phyloP scores from a whole-genome alignment of 2,113 vertebrate species.

The Circaetus gallicus region DNA sequence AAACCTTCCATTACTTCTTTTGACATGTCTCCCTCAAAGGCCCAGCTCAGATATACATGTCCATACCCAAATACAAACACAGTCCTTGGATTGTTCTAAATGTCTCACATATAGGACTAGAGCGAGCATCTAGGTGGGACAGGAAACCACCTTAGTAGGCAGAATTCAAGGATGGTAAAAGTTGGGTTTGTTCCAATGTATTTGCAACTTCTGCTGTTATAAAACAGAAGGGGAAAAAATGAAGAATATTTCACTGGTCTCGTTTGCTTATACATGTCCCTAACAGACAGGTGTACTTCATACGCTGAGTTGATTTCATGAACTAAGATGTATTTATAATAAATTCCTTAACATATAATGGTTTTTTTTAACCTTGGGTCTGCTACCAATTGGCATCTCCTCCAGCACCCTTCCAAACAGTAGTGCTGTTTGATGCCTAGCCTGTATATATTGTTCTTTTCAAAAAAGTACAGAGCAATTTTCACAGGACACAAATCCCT shows the following conservation, averaged over 20 bases:
- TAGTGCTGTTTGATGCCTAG: background rate
- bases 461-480: background rate
- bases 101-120: background rate
- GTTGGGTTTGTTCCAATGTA: background rate
- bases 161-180: background rate
- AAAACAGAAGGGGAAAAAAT: background rate
- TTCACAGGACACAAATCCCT: background rate
- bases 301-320: background rate
- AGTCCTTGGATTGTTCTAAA: background rate
- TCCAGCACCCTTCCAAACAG: background rate
- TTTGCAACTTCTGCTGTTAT: background rate
- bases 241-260: background rate
- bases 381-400: background rate
- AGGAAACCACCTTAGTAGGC: background rate
- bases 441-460: background rate
- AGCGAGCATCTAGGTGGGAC: background rate
- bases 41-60: background rate
- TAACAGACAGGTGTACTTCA: background rate
- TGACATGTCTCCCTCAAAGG: background rate
- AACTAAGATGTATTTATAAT: background rate
- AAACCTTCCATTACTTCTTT: background rate
- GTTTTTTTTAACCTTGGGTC: background rate
- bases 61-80: background rate
- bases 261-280: background rate
- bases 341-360: background rate